Conservation (phyloP, 2,113 vertebrate species). For the Dromiciops gliroides region DNA sequence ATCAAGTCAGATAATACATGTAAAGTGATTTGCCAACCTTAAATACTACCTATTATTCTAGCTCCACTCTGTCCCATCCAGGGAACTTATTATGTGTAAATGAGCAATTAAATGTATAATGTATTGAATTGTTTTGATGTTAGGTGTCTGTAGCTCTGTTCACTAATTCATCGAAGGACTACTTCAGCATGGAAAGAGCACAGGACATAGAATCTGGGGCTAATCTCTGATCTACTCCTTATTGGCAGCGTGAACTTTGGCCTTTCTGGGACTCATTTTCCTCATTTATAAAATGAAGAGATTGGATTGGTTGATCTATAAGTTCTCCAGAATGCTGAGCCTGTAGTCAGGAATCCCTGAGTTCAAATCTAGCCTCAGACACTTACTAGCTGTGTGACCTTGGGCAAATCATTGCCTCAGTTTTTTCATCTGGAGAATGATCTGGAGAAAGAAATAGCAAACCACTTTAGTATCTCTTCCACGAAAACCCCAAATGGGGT, state of each 20-base stretch:
- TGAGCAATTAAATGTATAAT: background rate
- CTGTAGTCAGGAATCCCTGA: no score
- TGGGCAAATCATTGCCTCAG: background rate
- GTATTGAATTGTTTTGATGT: background rate
- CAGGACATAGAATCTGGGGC: background rate
- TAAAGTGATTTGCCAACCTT: background rate
- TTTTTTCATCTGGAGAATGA: background rate
- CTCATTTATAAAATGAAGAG: background rate
- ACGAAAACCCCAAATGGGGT: background rate
- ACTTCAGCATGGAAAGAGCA: background rate
- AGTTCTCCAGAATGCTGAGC: background rate
- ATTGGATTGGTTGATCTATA: background rate
- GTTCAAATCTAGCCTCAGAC: no score
- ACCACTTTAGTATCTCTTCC: background rate
- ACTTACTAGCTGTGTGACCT: background rate
- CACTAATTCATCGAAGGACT: background rate
- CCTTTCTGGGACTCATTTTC: background rate
- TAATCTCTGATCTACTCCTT: background rate
- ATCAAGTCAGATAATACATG: background rate
- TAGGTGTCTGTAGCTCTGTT: background rate
- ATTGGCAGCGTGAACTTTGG: background rate
- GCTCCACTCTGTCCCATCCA: background rate
- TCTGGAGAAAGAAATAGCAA: background rate
- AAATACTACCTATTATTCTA: background rate
- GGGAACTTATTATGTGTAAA: background rate